Base-by-base conservation (phyloP, 92 coral and sea anemone species). In the Nematostella vectensis region DNA sequence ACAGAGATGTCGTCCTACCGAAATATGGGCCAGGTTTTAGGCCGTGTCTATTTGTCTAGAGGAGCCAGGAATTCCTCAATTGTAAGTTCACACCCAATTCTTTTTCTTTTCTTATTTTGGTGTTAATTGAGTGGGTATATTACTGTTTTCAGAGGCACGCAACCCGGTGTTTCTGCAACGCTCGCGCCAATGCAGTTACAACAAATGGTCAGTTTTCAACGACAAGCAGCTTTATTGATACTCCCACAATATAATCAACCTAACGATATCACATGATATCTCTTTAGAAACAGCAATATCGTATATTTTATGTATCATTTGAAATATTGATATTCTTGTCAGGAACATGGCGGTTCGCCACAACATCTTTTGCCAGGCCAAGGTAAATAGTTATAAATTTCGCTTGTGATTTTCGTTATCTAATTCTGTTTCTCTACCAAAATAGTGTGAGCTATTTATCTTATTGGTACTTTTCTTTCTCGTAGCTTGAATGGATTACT, bases 1-100 rank as follows among this genome's bases (percentile, higher is more conserved):
- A n/a, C n/a, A n/a, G n/a, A n/a, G 53, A 83, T 83, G 94, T 81
- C 87, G 60, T 63, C 80, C 54, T 71, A 62, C 64, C 79, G 87
- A 28, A 64, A 63, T 79, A 54, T 79, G 57, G 78, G 79, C 64
- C 82, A 76, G 76, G 57, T 79, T 45, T 79, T 80, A 59, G 75
- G 82, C 63, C 82, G 87, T 65, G 47, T 83, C 36, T 68, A 64
- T 29, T 54, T 69, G 23, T 65, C 61, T 47, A 83, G 87, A 70
- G 59, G 26, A 52, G 64, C 63, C 18, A 69, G 63, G 43, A 47
- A 53, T 15, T 42, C 59, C 30, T 11, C 55, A 31, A 21, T 44
- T 47, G 94, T 83, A 61, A 74, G 94, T 83, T 45, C 26, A 39
- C 16, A 37, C 45, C 6, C 28, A 13, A 19, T 6, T 27, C 38